Evolutionary conservation across 2,797 vertebrate genomes (phyloP).

Genomic region (Heterohyrax brucei): DNA sequence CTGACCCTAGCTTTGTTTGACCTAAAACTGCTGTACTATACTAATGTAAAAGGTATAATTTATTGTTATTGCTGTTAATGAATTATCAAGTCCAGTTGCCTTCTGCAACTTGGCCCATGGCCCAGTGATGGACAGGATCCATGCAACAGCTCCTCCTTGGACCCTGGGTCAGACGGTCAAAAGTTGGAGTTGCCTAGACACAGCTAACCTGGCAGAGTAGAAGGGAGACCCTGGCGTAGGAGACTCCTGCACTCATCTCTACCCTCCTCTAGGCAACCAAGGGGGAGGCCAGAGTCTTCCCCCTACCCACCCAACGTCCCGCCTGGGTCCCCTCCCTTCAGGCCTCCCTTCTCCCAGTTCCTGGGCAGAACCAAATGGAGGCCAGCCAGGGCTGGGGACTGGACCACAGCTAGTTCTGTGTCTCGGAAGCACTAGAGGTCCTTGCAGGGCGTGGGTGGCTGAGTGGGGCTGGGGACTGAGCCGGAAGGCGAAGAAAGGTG

Average conservation of each 20-base stretch:
- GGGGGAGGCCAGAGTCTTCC: neutral
- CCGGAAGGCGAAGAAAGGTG: slow-evolving; percentile 73
- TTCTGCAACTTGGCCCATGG: neutral
- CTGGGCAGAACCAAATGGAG: neutral
- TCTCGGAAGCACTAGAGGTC: slow-evolving; percentile 78
- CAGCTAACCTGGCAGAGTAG: neutral
- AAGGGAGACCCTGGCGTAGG: neutral
- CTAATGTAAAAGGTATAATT: slow-evolving; percentile 10
- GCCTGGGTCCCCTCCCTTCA: neutral
- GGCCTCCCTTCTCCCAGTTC: too few relatives aligned
- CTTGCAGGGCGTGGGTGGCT: slow-evolving; percentile 70
- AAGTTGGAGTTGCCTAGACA: neutral
- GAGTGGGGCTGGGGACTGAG: neutral
- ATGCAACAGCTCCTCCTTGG: neutral
- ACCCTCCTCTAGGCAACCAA: neutral
- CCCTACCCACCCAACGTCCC: neutral
- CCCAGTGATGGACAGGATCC: neutral
- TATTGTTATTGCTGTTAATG: slow-evolving; percentile 36
- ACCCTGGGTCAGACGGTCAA: neutral
- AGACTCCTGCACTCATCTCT: neutral
- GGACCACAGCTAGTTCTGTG: slow-evolving; percentile 47
- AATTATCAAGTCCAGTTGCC: slow-evolving; percentile 8
- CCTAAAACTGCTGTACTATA: neutral
- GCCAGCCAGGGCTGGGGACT: neutral
- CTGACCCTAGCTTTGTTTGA: slow-evolving; percentile 17